Conservation (phyloP, 2,797 vertebrate species). For the Microcaecilia unicolor region DNA sequence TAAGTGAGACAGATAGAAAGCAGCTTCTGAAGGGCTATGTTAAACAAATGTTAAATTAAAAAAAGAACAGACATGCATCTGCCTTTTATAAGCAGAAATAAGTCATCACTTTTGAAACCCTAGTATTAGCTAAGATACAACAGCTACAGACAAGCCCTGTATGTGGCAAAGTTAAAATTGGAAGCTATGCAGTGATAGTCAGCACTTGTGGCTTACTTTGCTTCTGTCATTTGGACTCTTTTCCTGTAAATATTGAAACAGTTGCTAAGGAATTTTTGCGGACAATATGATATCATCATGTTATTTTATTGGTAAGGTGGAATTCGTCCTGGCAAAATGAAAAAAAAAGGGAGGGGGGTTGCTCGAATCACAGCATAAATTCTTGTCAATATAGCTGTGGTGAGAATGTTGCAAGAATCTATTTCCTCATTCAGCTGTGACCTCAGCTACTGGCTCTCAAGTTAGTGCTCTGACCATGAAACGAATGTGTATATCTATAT, state of each 20-base stretch:
- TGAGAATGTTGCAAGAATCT: slow-evolving; percentile 17
- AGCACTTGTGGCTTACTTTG: slow-evolving; percentile 9
- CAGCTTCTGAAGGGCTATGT: too few species aligned
- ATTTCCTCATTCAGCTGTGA: slow-evolving; percentile 7
- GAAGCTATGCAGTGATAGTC: not conserved
- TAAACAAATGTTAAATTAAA: not conserved
- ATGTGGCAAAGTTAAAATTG: not conserved
- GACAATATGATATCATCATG: slow-evolving; percentile 25
- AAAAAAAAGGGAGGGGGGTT: too few species aligned
- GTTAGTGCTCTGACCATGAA: not conserved
- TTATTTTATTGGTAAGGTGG: slow-evolving; percentile 15
- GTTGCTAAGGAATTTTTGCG: slow-evolving; percentile 33
- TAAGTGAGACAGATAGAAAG: too few species aligned
- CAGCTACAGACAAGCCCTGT: not conserved
- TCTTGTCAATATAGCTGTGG: slow-evolving; percentile 23
- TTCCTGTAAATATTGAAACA: slow-evolving; percentile 26
- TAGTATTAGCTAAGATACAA: slow-evolving; percentile 1
- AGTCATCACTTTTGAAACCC: not conserved
- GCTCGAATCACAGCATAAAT: slow-evolving; percentile 12
- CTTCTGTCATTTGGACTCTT: not conserved
- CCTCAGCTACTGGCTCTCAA: slow-evolving; percentile 7
- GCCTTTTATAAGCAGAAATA: slow-evolving; percentile 15
- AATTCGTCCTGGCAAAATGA: slow-evolving; percentile 22
- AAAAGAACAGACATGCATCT: not conserved
- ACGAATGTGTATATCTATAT: too few species aligned